Conservation (phyloP, 2,113 vertebrate genomes). For the Isurus oxyrinchus region DNA sequence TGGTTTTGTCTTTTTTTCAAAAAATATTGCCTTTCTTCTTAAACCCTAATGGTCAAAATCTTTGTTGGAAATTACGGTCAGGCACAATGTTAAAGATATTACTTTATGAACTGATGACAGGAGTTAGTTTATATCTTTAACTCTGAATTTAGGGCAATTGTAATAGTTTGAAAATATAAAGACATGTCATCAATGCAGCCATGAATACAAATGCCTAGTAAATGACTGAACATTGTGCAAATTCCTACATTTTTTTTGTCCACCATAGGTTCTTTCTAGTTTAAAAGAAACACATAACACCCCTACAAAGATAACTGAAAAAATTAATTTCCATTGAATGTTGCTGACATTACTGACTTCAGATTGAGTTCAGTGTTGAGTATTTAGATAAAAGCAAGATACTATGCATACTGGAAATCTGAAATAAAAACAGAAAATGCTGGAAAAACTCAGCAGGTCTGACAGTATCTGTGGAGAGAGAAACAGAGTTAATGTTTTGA, state of each 20-base stretch:
- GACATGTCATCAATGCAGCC: background rate
- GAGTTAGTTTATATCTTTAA: background rate
- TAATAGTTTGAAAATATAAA: background rate
- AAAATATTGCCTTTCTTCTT: background rate
- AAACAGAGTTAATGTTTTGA: too few relatives aligned
- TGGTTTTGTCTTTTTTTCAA: background rate
- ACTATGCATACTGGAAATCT: too few relatives aligned
- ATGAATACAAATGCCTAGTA: background rate
- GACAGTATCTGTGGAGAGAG: too few relatives aligned
- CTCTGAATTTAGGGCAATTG: background rate
- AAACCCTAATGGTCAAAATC: background rate
- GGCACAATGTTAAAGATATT: background rate
- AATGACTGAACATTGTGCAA: background rate
- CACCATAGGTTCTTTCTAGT: background rate
- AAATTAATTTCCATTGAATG: background rate
- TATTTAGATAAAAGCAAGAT: too few relatives aligned
- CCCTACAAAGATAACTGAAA: background rate
- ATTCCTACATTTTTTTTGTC: background rate
- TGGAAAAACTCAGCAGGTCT: too few relatives aligned
- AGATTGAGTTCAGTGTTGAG: too few relatives aligned
- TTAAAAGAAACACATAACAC: background rate
- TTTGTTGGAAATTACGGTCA: background rate
- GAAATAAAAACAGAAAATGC: too few relatives aligned
- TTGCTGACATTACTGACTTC: too few relatives aligned
- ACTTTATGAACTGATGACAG: background rate